Evolutionary conservation across 2,797 vertebrate species (phyloP).

Genomic region (Macropodus opercularis): DNA sequence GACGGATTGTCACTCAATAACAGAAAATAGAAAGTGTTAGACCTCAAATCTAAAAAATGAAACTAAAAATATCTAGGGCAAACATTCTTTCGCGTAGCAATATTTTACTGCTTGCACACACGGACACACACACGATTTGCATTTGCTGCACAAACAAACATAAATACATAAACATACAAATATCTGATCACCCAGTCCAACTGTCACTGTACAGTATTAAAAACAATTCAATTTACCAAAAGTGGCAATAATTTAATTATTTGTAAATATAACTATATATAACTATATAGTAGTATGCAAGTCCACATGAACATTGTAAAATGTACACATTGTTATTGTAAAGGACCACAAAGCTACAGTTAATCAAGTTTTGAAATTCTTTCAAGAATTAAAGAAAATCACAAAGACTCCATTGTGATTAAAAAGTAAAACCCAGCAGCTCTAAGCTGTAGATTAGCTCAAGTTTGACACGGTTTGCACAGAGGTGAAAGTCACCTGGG

Average conservation of each 20-base stretch:
- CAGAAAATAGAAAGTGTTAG: neutral
- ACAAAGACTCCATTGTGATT: slow-evolving; percentile 44
- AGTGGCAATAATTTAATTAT: neutral
- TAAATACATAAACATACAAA: slow-evolving; percentile 1
- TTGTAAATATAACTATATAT: neutral
- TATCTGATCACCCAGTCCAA: neutral
- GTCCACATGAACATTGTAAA: neutral
- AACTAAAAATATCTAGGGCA: neutral
- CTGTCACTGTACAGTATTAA: neutral
- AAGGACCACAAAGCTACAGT: neutral
- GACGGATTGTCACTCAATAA: slow-evolving; percentile 6
- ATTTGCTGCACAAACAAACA: neutral
- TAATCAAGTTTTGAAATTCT: slow-evolving; percentile 18
- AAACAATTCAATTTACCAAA: too few relatives aligned
- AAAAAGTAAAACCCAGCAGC: slow-evolving; percentile 38
- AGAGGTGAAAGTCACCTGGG: slow-evolving; percentile 27
- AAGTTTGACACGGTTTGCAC: slow-evolving; percentile 19
- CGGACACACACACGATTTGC: neutral
- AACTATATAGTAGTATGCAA: too few relatives aligned
- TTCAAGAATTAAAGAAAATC: slow-evolving; percentile 7
- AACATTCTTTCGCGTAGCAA: neutral
- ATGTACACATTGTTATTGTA: too few relatives aligned
- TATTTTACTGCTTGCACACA: slow-evolving; percentile 6
- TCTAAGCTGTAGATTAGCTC: slow-evolving; percentile 52
- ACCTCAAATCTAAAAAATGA: neutral